Conservation (phyloP, 64 coral and sea anemone genomes). For the Anthopleura sola region DNA sequence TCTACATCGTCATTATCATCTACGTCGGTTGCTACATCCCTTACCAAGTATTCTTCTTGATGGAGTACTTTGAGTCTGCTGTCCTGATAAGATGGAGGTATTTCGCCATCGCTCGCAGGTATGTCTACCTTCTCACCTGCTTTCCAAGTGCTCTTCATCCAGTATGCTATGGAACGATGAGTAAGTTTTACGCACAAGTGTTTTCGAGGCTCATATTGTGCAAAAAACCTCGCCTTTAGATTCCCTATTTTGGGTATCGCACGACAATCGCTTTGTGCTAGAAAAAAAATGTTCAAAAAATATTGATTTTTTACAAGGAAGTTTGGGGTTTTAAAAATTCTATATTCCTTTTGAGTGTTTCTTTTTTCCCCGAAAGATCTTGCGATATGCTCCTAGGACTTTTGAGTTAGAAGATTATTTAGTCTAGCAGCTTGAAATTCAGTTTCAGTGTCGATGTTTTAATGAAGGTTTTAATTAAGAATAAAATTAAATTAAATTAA, state of each 20-base stretch:
- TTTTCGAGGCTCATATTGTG: conserved; percentile 50
- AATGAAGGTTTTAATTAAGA: too few relatives aligned
- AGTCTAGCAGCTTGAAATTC: too few relatives aligned
- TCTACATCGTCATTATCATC: conserved; percentile 79
- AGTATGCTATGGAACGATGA: conserved; percentile 92
- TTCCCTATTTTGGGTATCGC: not conserved
- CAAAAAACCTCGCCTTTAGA: not conserved
- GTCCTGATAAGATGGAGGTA: conserved; percentile 4
- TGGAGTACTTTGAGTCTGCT: conserved; percentile 30
- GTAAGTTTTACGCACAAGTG: conserved; percentile 35
- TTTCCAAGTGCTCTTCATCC: conserved; percentile 77
- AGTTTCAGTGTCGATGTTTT: too few relatives aligned
- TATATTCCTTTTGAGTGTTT: too few relatives aligned
- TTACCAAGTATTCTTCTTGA: conserved; percentile 50
- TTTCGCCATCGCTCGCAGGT: conserved; percentile 31
- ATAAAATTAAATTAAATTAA: too few relatives aligned
- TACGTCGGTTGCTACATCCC: conserved; percentile 72
- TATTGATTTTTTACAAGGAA: too few relatives aligned
- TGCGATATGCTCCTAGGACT: too few relatives aligned
- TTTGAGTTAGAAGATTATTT: too few relatives aligned
- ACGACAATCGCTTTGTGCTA: too few relatives aligned
- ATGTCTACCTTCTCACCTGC: conserved; percentile 53
- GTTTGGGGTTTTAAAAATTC: too few relatives aligned
- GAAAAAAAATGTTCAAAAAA: too few relatives aligned
- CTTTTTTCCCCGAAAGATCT: too few relatives aligned